A percentile compares a stretch with the other conserved stretches of the same genome.
These are phyloP conservation scores for Apoda limacodes DNA, from an alignment of 2,888 invertebrate genomes.

Conservation along the genomic window DNA sequence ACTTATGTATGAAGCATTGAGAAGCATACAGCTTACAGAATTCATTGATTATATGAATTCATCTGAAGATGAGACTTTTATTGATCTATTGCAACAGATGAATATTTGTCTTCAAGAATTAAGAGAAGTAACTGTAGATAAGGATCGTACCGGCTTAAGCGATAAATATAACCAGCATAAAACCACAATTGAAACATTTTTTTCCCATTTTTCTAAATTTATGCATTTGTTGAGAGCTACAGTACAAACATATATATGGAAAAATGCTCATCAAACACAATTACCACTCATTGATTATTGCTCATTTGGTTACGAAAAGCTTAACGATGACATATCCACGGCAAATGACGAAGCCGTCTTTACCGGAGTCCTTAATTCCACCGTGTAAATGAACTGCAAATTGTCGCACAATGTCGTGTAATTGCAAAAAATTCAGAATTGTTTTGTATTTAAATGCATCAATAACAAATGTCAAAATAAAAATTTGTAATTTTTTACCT, in stretches of 20 bases:
- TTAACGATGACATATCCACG: too few species aligned
- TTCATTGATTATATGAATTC: slow-evolving; percentile 13
- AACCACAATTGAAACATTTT: slow-evolving; percentile 3
- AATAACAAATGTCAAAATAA: slow-evolving; percentile 13
- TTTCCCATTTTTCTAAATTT: slow-evolving; percentile 2
- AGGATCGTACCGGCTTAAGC: slow-evolving; percentile 3
- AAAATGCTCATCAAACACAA: too few species aligned
- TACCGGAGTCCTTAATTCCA: too few species aligned
- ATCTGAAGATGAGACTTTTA: slow-evolving; percentile 3
- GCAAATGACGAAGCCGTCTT: too few species aligned
- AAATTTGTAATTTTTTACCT: slow-evolving; percentile 6
- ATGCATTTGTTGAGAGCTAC: neutral
- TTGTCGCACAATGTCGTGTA: slow-evolving; percentile 12
- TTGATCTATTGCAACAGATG: slow-evolving; percentile 1
- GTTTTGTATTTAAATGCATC: slow-evolving; percentile 16
- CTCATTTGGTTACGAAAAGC: too few species aligned
- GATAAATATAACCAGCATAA: slow-evolving; percentile 2
- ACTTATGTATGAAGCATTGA: slow-evolving; percentile 18
- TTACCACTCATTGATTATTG: too few species aligned
- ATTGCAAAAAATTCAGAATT: slow-evolving; percentile 20
- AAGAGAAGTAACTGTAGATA: slow-evolving; percentile 5
- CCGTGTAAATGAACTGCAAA: too few species aligned
- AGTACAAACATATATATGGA: too few species aligned
- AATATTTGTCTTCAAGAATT: slow-evolving; percentile 6
- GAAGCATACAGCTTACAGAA: slow-evolving; percentile 16